phyloP scores from a whole-genome alignment of 2,113 vertebrate genomes.

The Jaculus jaculus region DNA sequence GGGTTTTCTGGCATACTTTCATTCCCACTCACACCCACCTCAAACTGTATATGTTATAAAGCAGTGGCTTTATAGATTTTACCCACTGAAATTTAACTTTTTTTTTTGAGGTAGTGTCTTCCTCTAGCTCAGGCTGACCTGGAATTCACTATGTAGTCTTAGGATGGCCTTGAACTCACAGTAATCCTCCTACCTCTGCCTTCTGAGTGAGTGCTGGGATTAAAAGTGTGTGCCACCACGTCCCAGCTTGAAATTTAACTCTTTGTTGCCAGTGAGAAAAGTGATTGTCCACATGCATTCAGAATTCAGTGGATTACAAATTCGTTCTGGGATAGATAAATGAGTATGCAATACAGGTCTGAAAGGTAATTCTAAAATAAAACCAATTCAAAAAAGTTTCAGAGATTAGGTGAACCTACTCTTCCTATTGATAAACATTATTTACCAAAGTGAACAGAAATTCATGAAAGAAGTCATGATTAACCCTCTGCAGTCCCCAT shows the following conservation, averaged over 20 bases:
- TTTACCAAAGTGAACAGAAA: background rate
- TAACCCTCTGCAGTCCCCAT: constrained; percentile 5
- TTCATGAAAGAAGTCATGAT: background rate
- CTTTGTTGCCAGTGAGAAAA: constrained; percentile 27
- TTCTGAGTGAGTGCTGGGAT: too few relatives aligned
- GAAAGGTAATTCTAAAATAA: background rate
- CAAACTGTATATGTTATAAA: constrained; percentile 33
- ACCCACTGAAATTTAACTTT: background rate
- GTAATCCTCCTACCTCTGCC: too few relatives aligned
- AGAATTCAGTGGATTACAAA: background rate
- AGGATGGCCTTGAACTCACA: too few relatives aligned
- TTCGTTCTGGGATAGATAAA: background rate
- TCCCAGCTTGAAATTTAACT: constrained; percentile 27
- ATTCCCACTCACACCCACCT: background rate
- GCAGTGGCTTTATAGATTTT: background rate
- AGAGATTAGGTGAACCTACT: background rate
- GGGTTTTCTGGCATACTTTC: background rate
- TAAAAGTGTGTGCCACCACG: too few relatives aligned
- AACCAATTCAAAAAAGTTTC: background rate
- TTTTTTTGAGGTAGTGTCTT: too few relatives aligned
- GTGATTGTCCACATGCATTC: background rate
- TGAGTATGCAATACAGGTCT: background rate
- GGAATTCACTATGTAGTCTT: too few relatives aligned
- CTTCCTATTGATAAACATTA: background rate
- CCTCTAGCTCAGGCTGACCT: too few relatives aligned